These are phyloP conservation scores for Aulostomus chinensis DNA, from an alignment of 2,797 vertebrate species.

Conservation along the genomic window DNA sequence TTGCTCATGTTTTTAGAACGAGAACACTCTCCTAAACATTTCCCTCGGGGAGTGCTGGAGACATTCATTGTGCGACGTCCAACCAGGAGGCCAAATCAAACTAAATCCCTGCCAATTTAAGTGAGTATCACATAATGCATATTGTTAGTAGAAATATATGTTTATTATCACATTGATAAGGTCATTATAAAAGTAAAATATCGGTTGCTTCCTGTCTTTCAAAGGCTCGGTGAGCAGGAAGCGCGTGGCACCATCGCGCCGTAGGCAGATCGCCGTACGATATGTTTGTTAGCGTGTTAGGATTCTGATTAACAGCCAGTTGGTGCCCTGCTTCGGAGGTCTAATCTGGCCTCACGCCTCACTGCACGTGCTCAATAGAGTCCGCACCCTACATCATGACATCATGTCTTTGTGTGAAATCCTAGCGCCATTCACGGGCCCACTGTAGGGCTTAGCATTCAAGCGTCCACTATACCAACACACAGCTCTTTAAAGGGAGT, in stretches of 20 bases:
- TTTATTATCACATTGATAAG: slow-evolving; percentile 27
- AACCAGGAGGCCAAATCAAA: slow-evolving; percentile 41
- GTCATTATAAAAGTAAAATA: slow-evolving; percentile 38
- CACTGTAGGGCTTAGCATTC: slow-evolving; percentile 76
- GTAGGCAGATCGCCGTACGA: slow-evolving; percentile 86
- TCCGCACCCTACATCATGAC: slow-evolving; percentile 87
- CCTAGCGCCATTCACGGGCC: slow-evolving; percentile 82
- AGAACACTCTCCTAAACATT: slow-evolving; percentile 7
- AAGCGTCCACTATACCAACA: slow-evolving; percentile 78
- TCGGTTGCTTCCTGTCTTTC: slow-evolving; percentile 56
- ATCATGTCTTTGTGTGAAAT: slow-evolving; percentile 92
- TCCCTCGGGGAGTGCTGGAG: slow-evolving; percentile 39
- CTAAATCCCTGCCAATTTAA: slow-evolving; percentile 16
- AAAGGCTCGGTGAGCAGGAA: slow-evolving; percentile 72
- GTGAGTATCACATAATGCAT: slow-evolving; percentile 23
- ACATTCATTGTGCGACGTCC: slow-evolving; percentile 35
- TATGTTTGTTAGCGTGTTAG: slow-evolving; percentile 89
- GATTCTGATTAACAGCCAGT: slow-evolving; percentile 80
- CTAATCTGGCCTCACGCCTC: slow-evolving; percentile 89
- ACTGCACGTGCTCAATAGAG: slow-evolving; percentile 86
- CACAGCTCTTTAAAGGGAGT: slow-evolving; percentile 76
- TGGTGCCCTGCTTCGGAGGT: slow-evolving; percentile 82
- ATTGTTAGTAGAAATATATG: slow-evolving; percentile 34
- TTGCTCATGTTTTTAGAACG: background rate
- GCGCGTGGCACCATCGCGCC: slow-evolving; percentile 51